Evolutionary conservation across 2,113 vertebrate genomes (phyloP), one percentile per base, ranked within the genome.

Genomic region (Pycnonotus jocosus): DNA sequence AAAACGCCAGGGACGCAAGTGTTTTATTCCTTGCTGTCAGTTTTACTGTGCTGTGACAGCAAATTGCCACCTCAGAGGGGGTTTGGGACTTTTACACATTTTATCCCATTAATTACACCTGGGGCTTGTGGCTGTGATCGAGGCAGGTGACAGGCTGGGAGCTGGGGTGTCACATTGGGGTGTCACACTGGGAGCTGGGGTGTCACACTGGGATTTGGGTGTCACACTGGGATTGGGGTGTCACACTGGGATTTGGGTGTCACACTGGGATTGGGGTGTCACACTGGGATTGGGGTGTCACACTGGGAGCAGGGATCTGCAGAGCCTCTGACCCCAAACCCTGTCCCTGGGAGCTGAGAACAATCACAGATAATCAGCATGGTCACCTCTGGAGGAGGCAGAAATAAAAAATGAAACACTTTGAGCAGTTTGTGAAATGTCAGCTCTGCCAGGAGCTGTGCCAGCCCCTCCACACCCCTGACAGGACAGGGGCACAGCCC

Each of bases 1-100:
- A 93, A 83, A 91, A 58, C 45, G 74, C 86, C 83, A 64, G 81
- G 5, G 42, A 90, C 56, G 27, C 80, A 51, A 38, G 7, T 79
- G 84, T 31, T 96, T 96, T 93, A 90, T 89, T 86, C 92, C 66
- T 90, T 31, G 53, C 95, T 93, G 92, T 84, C 93, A 91, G 53
- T 65, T 92, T 30, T 18, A 15, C 62, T 88, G 9, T 35, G 89
- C 90, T 66, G 82, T 94, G 81, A 69, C 88, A 95, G 86, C 15
- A 73, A 85, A 91, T 35, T 72, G 80, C 70, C 81, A 51, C 2
- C 1, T 61, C n/a, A 23, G 76, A 62, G 86, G 57, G 93, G 76
- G 82, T 85, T 85, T 64, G 73, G 68, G 11, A 13, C 60, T 86
- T 88, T 81, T 58, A 44, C 56, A 54, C 54, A 1, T 71, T 83